Conservation (phyloP, 2,888 invertebrate species). For the Noctua pronuba region DNA sequence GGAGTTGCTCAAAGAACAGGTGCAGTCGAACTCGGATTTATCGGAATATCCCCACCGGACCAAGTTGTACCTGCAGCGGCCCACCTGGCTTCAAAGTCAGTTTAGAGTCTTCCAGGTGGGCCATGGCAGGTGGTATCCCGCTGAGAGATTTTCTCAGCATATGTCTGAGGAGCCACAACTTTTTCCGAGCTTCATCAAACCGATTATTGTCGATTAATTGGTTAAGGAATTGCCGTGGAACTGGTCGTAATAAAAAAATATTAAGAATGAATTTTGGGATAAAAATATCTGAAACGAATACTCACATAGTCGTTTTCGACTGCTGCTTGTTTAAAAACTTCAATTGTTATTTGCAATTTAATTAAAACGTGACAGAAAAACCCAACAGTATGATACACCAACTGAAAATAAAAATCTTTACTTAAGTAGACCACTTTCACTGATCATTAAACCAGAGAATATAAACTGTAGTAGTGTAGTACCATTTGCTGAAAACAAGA, state of each 20-base stretch:
- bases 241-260: neutral
- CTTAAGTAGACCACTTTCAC: neutral
- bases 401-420: neutral
- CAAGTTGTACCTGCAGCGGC: no score
- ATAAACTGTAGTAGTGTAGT: neutral
- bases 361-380: constrained; percentile 37
- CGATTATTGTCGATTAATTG: neutral
- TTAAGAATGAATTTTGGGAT: neutral
- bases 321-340: constrained; percentile 12
- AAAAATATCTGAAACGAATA: constrained; percentile 2
- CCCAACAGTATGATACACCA: constrained; percentile 24
- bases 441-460: neutral
- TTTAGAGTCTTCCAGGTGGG: no score
- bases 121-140: no score
- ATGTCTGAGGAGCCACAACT: no score
- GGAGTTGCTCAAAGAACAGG: no score
- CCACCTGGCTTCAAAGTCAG: no score
- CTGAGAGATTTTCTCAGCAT: no score
- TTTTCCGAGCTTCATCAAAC: no score
- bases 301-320: constrained; percentile 15
- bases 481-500: constrained; percentile 33
- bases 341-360: constrained; percentile 45
- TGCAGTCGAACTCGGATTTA: no score
- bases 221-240: neutral
- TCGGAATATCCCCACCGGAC: no score